Conservation (phyloP, 1,140 invertebrate species). For the Rhyzopertha dominica region DNA sequence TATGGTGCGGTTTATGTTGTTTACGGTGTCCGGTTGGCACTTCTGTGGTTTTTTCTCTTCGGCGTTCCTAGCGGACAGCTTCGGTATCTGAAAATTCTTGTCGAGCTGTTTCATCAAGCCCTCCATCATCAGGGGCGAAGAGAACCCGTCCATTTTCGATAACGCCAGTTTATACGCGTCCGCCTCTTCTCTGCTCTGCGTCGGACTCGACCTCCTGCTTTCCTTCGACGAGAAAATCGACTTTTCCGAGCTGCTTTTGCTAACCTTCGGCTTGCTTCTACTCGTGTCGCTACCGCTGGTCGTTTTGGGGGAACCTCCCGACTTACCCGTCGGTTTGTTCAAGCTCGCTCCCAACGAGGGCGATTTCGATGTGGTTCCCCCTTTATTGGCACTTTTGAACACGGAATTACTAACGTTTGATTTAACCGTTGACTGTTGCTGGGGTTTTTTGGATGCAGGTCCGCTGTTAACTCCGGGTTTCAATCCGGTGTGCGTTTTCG, state of each 20-base stretch:
- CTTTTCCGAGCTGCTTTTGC: slow-evolving; percentile 55
- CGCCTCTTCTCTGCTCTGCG: slow-evolving; percentile 54
- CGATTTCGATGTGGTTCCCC: too few relatives aligned
- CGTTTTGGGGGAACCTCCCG: slow-evolving; percentile 40
- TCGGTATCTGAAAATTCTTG: slow-evolving; percentile 82
- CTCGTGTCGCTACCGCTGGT: slow-evolving; percentile 43
- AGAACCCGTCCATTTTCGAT: slow-evolving; percentile 44
- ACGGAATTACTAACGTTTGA: too few relatives aligned
- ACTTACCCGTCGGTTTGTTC: slow-evolving; percentile 42
- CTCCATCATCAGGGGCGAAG: slow-evolving; percentile 56
- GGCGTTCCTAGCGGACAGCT: slow-evolving; percentile 59
- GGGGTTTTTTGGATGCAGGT: slow-evolving; percentile 72
- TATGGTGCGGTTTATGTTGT: slow-evolving; percentile 27
- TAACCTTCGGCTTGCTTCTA: slow-evolving; percentile 51
- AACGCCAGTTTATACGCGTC: slow-evolving; percentile 55
- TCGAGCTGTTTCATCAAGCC: slow-evolving; percentile 72
- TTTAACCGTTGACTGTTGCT: too few relatives aligned
- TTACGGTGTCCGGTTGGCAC: slow-evolving; percentile 13
- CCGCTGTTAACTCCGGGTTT: slow-evolving; percentile 79
- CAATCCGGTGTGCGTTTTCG: slow-evolving; percentile 73
- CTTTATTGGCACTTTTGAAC: too few relatives aligned
- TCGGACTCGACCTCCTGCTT: slow-evolving; percentile 60
- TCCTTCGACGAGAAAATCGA: slow-evolving; percentile 60
- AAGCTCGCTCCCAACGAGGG: too few relatives aligned
- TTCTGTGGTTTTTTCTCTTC: slow-evolving; percentile 40